Evolutionary conservation across 2,113 vertebrate genomes (phyloP).

Genomic region (rat (Rattus norvegicus)): GRCr8 NC_086036.1:19356001-19356500

Average conservation of each 20-base stretch:
- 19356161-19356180: background rate
- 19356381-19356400: background rate
- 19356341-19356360: background rate
- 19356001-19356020: background rate
- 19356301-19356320: background rate
- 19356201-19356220: background rate
- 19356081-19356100: background rate
- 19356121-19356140: background rate
- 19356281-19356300: background rate
- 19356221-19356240: background rate
- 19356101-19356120: background rate
- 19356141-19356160: background rate
- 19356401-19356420: background rate
- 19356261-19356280: background rate
- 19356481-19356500: background rate
- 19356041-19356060: background rate
- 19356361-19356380: background rate
- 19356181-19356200: background rate
- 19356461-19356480: background rate
- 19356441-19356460: background rate
- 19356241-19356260: background rate
- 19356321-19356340: too few species aligned
- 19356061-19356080: background rate
- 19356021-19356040: background rate
- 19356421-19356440: background rate